A percentile compares a stretch with the other conserved stretches of the same genome.
Evolutionary conservation across 2,797 vertebrate species (phyloP).

Genomic region (Manis javanica): DNA sequence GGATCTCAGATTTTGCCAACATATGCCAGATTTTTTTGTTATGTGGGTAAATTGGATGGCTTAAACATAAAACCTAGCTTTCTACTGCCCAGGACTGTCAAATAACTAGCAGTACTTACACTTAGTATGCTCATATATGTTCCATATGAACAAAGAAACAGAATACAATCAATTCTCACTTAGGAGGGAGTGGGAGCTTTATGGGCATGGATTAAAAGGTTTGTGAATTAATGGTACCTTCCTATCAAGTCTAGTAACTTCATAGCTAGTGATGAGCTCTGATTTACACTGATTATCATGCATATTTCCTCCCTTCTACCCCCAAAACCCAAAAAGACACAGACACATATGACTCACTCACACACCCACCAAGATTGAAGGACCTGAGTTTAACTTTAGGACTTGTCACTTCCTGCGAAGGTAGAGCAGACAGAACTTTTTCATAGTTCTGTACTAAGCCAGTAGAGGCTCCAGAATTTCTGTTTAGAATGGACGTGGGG

Average conservation of each 20-base stretch:
- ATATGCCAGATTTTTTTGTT: slow-evolving; percentile 11
- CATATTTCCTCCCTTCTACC: not conserved
- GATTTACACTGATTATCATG: not conserved
- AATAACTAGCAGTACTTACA: not conserved
- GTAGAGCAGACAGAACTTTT: not conserved
- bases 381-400: not conserved
- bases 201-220: not conserved
- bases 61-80: slow-evolving; percentile 35
- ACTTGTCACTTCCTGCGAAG: not conserved
- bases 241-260: not conserved
- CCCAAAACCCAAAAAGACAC: not conserved
- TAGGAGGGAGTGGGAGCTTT: not conserved
- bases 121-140: not conserved
- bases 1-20: slow-evolving; percentile 2
- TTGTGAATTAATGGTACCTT: slow-evolving; percentile 17
- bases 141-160: slow-evolving; percentile 5
- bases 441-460: not conserved
- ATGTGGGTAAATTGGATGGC: not conserved
- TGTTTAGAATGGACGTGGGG: not conserved
- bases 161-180: not conserved
- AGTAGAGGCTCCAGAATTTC: slow-evolving; percentile 34
- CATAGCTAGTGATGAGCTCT: not conserved
- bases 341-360: not conserved
- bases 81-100: not conserved
- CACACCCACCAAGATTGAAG: not conserved